phyloP scores from a whole-genome alignment of 2,113 vertebrate genomes.

The Alligator mississippiensis region DNA sequence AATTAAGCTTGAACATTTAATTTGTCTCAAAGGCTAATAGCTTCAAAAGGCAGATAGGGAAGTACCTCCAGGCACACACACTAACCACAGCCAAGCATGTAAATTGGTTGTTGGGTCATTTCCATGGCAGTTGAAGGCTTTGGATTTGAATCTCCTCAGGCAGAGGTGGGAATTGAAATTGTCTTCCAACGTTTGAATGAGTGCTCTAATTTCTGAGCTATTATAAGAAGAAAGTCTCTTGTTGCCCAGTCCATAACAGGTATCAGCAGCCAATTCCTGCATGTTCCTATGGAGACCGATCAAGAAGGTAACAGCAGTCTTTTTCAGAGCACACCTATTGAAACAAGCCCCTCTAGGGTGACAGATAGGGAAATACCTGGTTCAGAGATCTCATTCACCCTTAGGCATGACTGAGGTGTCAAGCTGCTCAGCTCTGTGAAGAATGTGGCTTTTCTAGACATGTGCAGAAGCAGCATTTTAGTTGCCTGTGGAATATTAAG shows the following conservation, averaged over 20 bases:
- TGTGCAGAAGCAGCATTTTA: neutral
- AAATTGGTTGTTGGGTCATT: neutral
- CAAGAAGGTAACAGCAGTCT: neutral
- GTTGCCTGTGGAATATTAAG: neutral
- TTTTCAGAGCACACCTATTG: neutral
- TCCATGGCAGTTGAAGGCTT: neutral
- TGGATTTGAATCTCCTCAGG: neutral
- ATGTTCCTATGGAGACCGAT: neutral
- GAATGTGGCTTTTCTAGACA: constrained; percentile 17
- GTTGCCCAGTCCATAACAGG: neutral
- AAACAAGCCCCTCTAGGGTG: neutral
- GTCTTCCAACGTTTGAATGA: neutral
- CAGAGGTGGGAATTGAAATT: neutral
- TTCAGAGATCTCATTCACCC: neutral
- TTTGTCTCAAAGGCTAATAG: no score
- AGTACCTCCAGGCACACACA: no score
- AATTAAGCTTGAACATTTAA: no score
- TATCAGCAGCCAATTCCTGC: neutral
- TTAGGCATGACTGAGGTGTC: neutral
- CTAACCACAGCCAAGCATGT: neutral
- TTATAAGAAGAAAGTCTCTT: neutral
- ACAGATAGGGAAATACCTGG: neutral
- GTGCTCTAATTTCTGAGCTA: neutral
- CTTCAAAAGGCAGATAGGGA: no score
- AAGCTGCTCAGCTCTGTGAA: neutral